These are phyloP conservation scores for Apeira syringaria DNA, from an alignment of 2,888 invertebrate genomes.

Conservation along the genomic window DNA sequence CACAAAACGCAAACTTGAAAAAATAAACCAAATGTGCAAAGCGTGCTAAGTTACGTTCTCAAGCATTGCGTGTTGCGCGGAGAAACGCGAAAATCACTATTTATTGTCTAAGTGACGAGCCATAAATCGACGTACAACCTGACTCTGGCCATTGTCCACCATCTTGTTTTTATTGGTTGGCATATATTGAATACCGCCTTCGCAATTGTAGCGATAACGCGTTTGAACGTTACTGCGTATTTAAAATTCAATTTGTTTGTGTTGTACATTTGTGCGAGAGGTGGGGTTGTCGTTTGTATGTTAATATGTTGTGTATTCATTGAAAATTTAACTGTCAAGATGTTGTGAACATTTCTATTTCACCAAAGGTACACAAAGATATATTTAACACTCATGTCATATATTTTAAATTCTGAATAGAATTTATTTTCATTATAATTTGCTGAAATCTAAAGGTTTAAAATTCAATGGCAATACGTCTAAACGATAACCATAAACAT, in stretches of 20 bases:
- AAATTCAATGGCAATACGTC: too few relatives aligned
- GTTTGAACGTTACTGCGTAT: conserved; percentile 25
- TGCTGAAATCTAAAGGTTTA: too few relatives aligned
- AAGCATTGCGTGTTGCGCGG: conserved; percentile 49
- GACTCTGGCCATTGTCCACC: conserved; percentile 60
- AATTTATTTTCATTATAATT: too few relatives aligned
- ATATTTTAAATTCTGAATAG: too few relatives aligned
- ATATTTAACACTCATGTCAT: too few relatives aligned
- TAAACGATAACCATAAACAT: too few relatives aligned
- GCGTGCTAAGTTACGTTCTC: conserved; percentile 42
- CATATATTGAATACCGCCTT: conserved; percentile 36
- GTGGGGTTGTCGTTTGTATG: not conserved
- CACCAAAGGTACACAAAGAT: too few relatives aligned
- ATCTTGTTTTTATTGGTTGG: conserved; percentile 31
- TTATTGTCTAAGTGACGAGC: conserved; percentile 80
- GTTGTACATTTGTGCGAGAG: conserved; percentile 4
- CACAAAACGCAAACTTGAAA: too few relatives aligned
- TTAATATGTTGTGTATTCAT: conserved; percentile 3
- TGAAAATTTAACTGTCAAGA: too few relatives aligned
- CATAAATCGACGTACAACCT: conserved; percentile 67
- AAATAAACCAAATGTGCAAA: too few relatives aligned
- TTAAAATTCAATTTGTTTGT: conserved; percentile 35
- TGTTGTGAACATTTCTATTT: too few relatives aligned
- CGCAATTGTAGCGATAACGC: conserved; percentile 30
- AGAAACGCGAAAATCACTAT: conserved; percentile 79